phyloP scores from a whole-genome alignment of 1,140 invertebrate genomes.

The Stegodyphus dumicola region DNA sequence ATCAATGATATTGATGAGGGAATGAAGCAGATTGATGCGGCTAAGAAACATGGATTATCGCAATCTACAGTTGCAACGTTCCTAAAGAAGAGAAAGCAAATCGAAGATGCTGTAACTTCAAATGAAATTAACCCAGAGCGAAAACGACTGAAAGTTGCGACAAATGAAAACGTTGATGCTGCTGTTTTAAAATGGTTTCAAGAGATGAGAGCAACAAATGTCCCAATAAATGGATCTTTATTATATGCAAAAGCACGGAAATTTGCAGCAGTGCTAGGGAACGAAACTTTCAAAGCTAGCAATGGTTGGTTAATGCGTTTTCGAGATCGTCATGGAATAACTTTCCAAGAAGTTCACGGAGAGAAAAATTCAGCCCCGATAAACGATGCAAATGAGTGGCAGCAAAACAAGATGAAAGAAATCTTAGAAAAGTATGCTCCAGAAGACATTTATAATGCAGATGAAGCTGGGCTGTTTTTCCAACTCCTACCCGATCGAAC shows the following conservation, averaged over 20 bases:
- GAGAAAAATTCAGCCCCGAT: conserved; percentile 10
- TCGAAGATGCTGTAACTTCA: conserved; percentile 16
- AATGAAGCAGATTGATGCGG: not conserved
- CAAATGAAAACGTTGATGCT: conserved; percentile 16
- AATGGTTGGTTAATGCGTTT: conserved; percentile 18
- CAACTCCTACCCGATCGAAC: no score
- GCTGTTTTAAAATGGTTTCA: conserved; percentile 13
- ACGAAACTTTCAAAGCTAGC: conserved; percentile 15
- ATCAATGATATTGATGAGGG: not conserved
- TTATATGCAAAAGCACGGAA: conserved; percentile 12
- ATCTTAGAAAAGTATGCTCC: no score
- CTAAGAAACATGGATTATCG: not conserved
- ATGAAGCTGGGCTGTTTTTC: no score
- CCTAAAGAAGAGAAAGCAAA: not conserved
- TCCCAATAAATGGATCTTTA: conserved; percentile 7
- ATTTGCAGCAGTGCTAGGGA: conserved; percentile 10
- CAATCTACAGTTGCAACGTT: not conserved
- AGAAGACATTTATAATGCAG: no score
- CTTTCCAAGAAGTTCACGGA: conserved; percentile 17
- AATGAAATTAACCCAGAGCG: conserved; percentile 5
- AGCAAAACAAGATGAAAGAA: conserved; percentile 5
- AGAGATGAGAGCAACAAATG: conserved; percentile 15
- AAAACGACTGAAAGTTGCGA: conserved; percentile 10
- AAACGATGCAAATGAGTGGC: conserved; percentile 7
- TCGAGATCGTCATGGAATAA: conserved; percentile 15